Conservation (phyloP, 2,888 invertebrate species). For the Biston stratarius region DNA sequence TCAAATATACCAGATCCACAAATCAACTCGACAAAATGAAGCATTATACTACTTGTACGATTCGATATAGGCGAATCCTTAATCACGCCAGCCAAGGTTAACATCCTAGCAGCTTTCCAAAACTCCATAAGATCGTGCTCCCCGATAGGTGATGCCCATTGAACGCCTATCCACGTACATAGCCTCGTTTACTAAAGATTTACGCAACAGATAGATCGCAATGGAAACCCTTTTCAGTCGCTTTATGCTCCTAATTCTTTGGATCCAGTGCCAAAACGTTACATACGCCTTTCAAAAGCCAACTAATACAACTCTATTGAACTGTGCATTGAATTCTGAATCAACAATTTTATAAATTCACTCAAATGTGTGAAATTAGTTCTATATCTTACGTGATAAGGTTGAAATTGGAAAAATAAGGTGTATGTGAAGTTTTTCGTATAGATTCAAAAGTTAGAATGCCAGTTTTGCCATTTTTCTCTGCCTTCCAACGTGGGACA, state of each 20-base stretch:
- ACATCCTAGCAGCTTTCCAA: slow-evolving; percentile 30
- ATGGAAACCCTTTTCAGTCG: slow-evolving; percentile 67
- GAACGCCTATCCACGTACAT: slow-evolving; percentile 52
- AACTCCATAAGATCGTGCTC: slow-evolving; percentile 28
- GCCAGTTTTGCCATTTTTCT: slow-evolving; percentile 58
- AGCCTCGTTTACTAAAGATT: slow-evolving; percentile 53
- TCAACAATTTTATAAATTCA: slow-evolving; percentile 20
- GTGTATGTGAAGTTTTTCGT: slow-evolving; percentile 38
- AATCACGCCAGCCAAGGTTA: slow-evolving; percentile 23
- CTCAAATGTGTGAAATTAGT: slow-evolving; percentile 17
- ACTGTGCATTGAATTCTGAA: slow-evolving; percentile 28
- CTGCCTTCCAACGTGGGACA: slow-evolving; percentile 45
- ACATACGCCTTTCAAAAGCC: slow-evolving; percentile 50
- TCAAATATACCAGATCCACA: not conserved
- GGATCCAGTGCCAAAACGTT: slow-evolving; percentile 53
- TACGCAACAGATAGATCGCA: slow-evolving; percentile 55
- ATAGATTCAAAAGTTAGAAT: slow-evolving; percentile 59
- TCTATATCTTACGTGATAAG: slow-evolving; percentile 6
- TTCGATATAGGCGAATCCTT: not conserved
- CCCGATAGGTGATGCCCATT: slow-evolving; percentile 46
- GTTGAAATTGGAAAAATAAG: slow-evolving; percentile 2
- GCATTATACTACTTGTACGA: not conserved
- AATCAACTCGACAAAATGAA: not conserved
- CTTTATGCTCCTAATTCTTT: slow-evolving; percentile 67
- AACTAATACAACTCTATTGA: slow-evolving; percentile 28